Percentiles rank a stretch among this genome's conserved stretches.
Evolutionary conservation across 2,888 invertebrate species (phyloP).

Genomic region (Pristionchus maxplancki): DNA sequence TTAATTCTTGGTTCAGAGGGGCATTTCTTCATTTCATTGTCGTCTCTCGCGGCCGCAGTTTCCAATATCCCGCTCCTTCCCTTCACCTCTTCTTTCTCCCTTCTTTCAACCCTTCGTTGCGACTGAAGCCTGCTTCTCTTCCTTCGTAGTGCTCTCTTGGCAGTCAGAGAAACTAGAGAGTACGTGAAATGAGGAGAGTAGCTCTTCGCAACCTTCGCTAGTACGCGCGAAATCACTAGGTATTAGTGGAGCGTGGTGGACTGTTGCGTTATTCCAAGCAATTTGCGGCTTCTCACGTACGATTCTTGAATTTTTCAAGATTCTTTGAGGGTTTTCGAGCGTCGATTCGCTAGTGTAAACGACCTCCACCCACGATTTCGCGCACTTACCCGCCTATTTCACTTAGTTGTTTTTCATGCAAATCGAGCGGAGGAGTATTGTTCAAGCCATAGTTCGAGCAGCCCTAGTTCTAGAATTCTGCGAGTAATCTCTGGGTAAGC

Average conservation of each 20-base stretch:
- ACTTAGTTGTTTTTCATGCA: not conserved
- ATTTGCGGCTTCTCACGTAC: not conserved
- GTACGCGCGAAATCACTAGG: not conserved
- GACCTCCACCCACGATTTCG: not conserved
- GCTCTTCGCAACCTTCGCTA: not conserved
- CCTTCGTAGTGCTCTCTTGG: not conserved
- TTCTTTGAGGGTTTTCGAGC: not conserved
- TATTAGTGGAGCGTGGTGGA: not conserved
- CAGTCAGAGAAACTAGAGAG: not conserved
- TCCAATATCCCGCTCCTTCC: slow-evolving; percentile 16
- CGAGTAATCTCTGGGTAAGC: no score
- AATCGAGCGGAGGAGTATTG: no score
- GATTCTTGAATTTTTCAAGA: not conserved
- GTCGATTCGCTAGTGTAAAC: not conserved
- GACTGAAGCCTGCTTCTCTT: not conserved
- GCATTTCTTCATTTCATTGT: slow-evolving; percentile 15
- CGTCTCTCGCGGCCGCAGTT: not conserved
- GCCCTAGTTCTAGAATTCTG: no score
- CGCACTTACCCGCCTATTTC: not conserved
- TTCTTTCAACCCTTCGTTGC: not conserved
- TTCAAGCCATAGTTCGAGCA: no score
- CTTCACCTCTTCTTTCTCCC: not conserved
- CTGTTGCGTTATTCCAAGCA: not conserved
- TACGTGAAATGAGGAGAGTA: no score
- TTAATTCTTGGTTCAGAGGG: not conserved